phyloP scores from a whole-genome alignment of 2,113 vertebrate genomes.

The pig (Sus scrofa) region DNA sequence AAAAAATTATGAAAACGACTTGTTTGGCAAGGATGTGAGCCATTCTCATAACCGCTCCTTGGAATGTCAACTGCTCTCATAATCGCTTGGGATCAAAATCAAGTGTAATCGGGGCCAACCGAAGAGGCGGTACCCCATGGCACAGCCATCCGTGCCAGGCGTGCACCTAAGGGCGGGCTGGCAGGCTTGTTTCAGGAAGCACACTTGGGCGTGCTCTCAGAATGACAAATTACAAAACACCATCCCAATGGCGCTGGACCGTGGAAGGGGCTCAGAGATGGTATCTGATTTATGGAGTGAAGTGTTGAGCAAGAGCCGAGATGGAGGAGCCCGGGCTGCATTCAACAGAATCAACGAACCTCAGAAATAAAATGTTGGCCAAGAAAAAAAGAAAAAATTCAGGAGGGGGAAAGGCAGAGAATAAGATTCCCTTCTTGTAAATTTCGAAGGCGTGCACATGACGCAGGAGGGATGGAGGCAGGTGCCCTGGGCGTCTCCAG shows the following conservation, averaged over 20 bases:
- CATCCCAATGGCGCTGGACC: fast-evolving
- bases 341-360: fast-evolving
- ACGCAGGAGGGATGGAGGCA: fast-evolving
- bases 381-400: not conserved
- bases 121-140: fast-evolving
- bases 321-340: fast-evolving
- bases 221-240: fast-evolving
- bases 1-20: not conserved
- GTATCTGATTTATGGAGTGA: fast-evolving
- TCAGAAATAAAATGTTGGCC: not conserved
- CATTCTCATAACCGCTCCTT: not conserved
- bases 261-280: fast-evolving
- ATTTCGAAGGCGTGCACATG: fast-evolving
- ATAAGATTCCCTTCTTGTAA: fast-evolving
- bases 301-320: fast-evolving
- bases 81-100: not conserved
- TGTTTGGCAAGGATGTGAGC: not conserved
- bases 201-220: fast-evolving
- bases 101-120: fast-evolving
- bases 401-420: not conserved
- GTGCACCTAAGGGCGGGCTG: fast-evolving
- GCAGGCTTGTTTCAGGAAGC: not conserved
- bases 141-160: not conserved
- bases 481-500: too few species aligned
- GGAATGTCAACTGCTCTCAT: not conserved